Percentiles rank a stretch among this genome's conserved stretches.
Conservation (phyloP, 2,113 vertebrate genomes). For the Prunella himalayana region DNA sequence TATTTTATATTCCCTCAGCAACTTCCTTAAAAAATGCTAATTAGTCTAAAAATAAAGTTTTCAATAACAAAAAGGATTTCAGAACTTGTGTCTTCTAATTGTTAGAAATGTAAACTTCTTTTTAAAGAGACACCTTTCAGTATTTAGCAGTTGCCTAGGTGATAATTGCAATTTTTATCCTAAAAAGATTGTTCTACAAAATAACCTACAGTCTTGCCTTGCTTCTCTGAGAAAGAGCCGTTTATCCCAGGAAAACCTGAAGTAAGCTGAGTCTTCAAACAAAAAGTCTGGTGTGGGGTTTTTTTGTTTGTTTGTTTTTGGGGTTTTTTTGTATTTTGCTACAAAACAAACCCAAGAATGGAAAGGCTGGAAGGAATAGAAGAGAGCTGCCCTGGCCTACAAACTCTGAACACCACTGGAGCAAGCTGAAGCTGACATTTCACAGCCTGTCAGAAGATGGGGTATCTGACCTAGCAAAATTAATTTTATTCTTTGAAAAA, state of each 20-base stretch:
- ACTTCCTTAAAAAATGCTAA: background rate
- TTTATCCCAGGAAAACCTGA: background rate
- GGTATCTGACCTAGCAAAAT: background rate
- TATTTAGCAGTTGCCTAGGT: background rate
- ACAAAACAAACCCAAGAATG: background rate
- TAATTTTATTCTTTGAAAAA: background rate
- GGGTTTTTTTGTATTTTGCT: background rate
- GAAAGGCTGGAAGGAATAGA: background rate
- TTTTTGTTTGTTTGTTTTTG: background rate
- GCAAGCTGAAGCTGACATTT: background rate
- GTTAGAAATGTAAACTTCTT: background rate
- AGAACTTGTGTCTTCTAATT: background rate
- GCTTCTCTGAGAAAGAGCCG: background rate
- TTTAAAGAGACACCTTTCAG: background rate
- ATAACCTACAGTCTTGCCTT: background rate
- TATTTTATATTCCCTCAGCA: background rate
- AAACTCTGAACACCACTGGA: background rate
- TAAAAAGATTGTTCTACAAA: background rate
- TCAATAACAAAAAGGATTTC: background rate
- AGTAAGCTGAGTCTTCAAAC: background rate
- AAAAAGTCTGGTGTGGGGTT: background rate
- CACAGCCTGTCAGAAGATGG: conserved; percentile 14
- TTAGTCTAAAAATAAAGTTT: background rate
- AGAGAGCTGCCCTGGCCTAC: background rate
- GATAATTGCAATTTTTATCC: background rate